Evolutionary conservation across 2,797 vertebrate species (phyloP), one percentile per base, ranked within the genome.

Genomic region (Cuculus canorus): DNA sequence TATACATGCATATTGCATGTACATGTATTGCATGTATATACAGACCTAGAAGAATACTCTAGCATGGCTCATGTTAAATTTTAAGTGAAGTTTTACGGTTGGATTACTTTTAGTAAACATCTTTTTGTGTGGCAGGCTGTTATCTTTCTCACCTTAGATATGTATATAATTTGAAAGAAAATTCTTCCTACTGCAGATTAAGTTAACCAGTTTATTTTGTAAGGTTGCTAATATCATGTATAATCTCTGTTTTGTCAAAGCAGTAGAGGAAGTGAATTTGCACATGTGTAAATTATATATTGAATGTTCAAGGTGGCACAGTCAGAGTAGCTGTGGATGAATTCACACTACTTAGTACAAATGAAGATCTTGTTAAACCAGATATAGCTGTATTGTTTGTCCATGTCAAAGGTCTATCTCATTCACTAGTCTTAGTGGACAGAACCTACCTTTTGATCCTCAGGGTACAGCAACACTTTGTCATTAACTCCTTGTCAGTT

Each of bases 361-460:
- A 89, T 86, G 57, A 52, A 28, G 63, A 91, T 25, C 72, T 91
- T 41, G 45, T 47, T 94, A 88, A 95, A 59, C 16, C 71, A 84
- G 63, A 48, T 65, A 88, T 15, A 86, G 24, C 82, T 83, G 86
- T 80, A 65, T 52, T 82, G 59, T 93, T 90, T 37, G 57, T 60
- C 82, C 70, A 75, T 88, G 82, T 91, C 54, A 54, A 16, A 33
- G 4, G 43, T 22, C 88, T 50, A 91, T 95, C 72, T 84, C 41
- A 57, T 76, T 94, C 73, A 16, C 86, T 88, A 64, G 64, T 76
- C 90, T 88, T 91, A 57, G 64, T 93, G 45, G 64, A 83, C 56
- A 41, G 68, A 59, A 68, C 81, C 66, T 94, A 86, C 72, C 82
- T 82, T 77, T 78, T 97, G 91, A 94, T 95, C 64, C 84, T 83